A percentile compares a stretch with the other conserved stretches of the same genome.
These are phyloP conservation scores for Thymelicus acteon DNA, from an alignment of 2,888 invertebrate species.

Conservation along the genomic window DNA sequence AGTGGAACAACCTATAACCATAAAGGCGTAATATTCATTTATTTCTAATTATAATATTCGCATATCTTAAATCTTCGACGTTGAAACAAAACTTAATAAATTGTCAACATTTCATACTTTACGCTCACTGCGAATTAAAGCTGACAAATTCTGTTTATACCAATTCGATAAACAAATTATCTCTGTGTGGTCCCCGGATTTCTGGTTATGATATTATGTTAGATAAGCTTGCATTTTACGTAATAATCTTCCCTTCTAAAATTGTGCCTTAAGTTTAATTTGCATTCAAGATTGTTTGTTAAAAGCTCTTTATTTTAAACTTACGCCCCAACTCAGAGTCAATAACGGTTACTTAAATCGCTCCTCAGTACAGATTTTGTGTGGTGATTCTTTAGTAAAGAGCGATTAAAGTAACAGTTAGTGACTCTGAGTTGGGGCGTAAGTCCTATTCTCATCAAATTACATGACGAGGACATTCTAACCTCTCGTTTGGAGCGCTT, in stretches of 20 bases:
- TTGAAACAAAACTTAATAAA: neutral
- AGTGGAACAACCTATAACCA: no score
- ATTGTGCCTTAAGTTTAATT: neutral
- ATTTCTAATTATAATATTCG: neutral
- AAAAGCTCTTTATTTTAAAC: neutral
- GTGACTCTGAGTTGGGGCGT: no score
- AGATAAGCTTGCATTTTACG: slow-evolving; percentile 13
- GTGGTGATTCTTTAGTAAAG: no score
- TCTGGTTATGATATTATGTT: slow-evolving; percentile 16
- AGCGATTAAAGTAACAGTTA: no score
- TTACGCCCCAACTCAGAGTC: no score
- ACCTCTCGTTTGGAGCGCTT: no score
- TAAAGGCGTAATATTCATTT: no score
- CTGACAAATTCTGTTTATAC: slow-evolving; percentile 25
- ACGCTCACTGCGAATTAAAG: slow-evolving; percentile 26
- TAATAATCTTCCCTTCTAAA: slow-evolving; percentile 1
- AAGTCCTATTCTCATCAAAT: neutral
- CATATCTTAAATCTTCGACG: neutral
- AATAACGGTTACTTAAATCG: no score
- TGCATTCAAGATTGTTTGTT: neutral
- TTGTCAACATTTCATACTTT: slow-evolving; percentile 6
- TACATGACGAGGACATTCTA: neutral
- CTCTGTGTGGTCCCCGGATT: slow-evolving; percentile 19
- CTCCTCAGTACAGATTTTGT: no score
- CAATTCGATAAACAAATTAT: slow-evolving; percentile 32